Evolutionary conservation across 2,113 vertebrate genomes (phyloP).

Genomic region (Psittacus erithacus): DNA sequence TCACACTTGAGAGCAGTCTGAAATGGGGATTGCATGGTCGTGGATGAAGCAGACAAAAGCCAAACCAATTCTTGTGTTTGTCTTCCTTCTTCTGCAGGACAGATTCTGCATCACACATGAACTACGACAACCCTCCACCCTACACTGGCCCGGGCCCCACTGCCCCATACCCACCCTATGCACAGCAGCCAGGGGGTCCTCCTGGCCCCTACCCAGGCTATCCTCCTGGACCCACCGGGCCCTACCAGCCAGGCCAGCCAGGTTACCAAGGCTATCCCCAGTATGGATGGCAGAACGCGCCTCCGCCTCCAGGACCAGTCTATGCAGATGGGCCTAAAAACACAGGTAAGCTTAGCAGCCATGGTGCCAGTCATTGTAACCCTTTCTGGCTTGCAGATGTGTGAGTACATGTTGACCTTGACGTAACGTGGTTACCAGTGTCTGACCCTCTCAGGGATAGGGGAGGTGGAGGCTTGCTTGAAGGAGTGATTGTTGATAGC

Average conservation of each 20-base stretch:
- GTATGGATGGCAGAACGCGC: slow-evolving; percentile 84
- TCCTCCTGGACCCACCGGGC: slow-evolving; percentile 75
- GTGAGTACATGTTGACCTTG: not conserved
- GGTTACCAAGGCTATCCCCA: slow-evolving; percentile 86
- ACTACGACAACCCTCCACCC: slow-evolving; percentile 88
- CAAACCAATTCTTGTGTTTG: slow-evolving; percentile 41
- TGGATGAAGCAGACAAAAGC: not conserved
- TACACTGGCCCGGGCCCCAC: slow-evolving; percentile 83
- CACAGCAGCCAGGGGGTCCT: slow-evolving; percentile 74
- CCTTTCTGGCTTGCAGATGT: not conserved
- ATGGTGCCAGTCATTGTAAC: not conserved
- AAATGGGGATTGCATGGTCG: accelerated
- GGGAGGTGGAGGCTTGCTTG: not conserved
- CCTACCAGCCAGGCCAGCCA: slow-evolving; percentile 83
- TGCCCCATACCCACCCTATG: slow-evolving; percentile 87
- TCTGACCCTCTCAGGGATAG: not conserved
- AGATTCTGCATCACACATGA: slow-evolving; percentile 76
- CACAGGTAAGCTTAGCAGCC: slow-evolving; percentile 80
- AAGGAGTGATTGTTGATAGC: not conserved
- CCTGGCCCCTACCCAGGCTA: slow-evolving; percentile 77
- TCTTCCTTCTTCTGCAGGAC: slow-evolving; percentile 60
- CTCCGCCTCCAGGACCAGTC: slow-evolving; percentile 81
- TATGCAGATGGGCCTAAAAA: slow-evolving; percentile 90
- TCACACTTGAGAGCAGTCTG: not conserved
- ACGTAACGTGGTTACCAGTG: not conserved